A percentile compares a stretch with the other conserved stretches of the same genome.
Conservation (phyloP, 2,888 invertebrate species). For the Malthinus seriepunctatus region DNA sequence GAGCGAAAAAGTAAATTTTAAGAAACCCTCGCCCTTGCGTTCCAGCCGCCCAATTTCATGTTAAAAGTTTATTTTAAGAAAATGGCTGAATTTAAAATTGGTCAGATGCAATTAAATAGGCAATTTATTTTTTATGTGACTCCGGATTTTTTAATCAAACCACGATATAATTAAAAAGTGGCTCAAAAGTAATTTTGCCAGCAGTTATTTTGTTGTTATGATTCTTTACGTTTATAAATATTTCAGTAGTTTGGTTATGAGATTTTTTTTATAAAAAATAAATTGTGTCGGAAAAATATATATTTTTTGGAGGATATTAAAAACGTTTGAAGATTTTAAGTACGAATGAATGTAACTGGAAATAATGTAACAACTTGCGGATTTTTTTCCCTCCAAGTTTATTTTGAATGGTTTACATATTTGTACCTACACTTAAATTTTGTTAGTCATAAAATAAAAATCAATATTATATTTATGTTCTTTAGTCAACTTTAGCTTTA, state of each 20-base stretch:
- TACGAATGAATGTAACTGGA: too few relatives aligned
- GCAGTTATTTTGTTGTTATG: constrained; percentile 22
- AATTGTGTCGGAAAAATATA: too few relatives aligned
- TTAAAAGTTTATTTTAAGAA: constrained; percentile 30
- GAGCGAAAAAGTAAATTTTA: constrained; percentile 56
- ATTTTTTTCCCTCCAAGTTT: too few relatives aligned
- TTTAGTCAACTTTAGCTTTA: constrained; percentile 24
- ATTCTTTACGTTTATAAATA: constrained; percentile 20
- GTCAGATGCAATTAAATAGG: constrained; percentile 52
- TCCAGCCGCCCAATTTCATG: constrained; percentile 47
- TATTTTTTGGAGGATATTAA: too few relatives aligned
- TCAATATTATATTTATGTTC: constrained; percentile 29
- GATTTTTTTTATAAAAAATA: neutral
- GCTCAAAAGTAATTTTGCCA: constrained; percentile 27
- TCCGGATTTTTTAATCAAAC: constrained; percentile 55
- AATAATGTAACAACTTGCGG: too few relatives aligned
- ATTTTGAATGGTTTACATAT: constrained; percentile 3
- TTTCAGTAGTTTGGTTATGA: constrained; percentile 1
- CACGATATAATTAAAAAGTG: constrained; percentile 45
- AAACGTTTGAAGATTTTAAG: too few relatives aligned
- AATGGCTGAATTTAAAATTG: constrained; percentile 17
- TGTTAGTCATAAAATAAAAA: constrained; percentile 26
- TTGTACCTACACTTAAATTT: constrained; percentile 25
- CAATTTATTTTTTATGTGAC: constrained; percentile 55
- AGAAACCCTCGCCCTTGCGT: constrained; percentile 47